phyloP scores from a whole-genome alignment of 2,888 invertebrate genomes.

The Meandrusa payeni region DNA sequence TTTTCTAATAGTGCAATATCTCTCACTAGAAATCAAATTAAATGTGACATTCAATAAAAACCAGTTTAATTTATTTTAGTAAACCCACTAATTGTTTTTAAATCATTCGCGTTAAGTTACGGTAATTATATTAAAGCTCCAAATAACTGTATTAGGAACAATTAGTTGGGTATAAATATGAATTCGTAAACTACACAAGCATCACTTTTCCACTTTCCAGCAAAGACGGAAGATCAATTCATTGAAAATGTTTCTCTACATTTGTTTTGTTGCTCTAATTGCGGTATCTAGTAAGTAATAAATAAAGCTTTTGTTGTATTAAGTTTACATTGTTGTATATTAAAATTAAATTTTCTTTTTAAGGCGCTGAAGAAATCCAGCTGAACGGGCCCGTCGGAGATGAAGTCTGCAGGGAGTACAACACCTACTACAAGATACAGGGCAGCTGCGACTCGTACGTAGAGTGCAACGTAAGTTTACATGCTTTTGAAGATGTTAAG shows the following conservation, averaged over 20 bases:
- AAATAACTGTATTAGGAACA: too few relatives aligned
- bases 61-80: too few relatives aligned
- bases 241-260: slow-evolving; percentile 1
- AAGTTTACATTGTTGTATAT: not conserved
- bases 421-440: slow-evolving; percentile 80
- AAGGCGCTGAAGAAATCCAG: slow-evolving; percentile 1
- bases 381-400: not conserved
- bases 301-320: not conserved
- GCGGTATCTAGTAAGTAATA: slow-evolving; percentile 23
- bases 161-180: not conserved
- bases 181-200: not conserved
- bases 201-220: not conserved
- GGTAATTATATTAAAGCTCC: not conserved
- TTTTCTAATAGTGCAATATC: too few relatives aligned
- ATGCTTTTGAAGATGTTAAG: too few relatives aligned
- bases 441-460: slow-evolving; percentile 86
- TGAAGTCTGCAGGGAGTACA: slow-evolving; percentile 15
- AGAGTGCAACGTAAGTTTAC: slow-evolving; percentile 77
- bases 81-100: too few relatives aligned
- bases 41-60: too few relatives aligned
- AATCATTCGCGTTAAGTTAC: too few relatives aligned
- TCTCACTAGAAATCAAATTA: too few relatives aligned
- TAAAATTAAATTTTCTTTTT: not conserved
- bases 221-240: not conserved
- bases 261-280: not conserved